Evolutionary conservation across 2,113 vertebrate species (phyloP).

Genomic region (Girardinichthys multiradiatus): DNA sequence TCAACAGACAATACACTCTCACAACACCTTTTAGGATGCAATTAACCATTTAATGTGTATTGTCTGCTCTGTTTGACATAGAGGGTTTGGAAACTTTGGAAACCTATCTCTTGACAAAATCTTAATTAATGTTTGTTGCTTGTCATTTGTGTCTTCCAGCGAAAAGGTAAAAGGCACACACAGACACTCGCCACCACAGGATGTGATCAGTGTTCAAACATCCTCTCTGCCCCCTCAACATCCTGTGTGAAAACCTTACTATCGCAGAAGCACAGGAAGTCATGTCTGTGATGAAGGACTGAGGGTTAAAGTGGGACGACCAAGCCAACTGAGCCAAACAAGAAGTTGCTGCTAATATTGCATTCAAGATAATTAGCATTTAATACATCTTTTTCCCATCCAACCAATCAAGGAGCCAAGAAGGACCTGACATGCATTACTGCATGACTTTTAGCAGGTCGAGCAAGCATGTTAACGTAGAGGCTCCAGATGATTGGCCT

Average conservation of each 20-base stretch:
- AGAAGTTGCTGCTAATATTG: constrained; percentile 10
- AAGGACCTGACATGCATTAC: constrained; percentile 20
- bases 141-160: constrained; percentile 22
- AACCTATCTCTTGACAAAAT: constrained; percentile 19
- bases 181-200: constrained; percentile 53
- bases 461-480: constrained; percentile 32
- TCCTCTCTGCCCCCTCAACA: constrained; percentile 68
- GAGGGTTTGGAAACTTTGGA: background rate
- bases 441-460: constrained; percentile 25
- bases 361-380: constrained; percentile 37
- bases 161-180: constrained; percentile 19
- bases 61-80: constrained; percentile 11
- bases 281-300: constrained; percentile 48
- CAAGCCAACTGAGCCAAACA: constrained; percentile 5
- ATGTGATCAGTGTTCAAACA: constrained; percentile 54
- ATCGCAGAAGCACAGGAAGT: constrained; percentile 63
- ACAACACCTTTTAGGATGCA: constrained; percentile 7
- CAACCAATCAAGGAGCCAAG: constrained; percentile 15
- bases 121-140: constrained; percentile 16
- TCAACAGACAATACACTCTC: constrained; percentile 10
- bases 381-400: constrained; percentile 18
- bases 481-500: constrained; percentile 69
- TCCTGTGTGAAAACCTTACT: constrained; percentile 58
- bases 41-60: constrained; percentile 21
- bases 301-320: constrained; percentile 3